Evolutionary conservation across 1,140 invertebrate genomes (phyloP).

Genomic region (Mesaphorura yosii): DNA sequence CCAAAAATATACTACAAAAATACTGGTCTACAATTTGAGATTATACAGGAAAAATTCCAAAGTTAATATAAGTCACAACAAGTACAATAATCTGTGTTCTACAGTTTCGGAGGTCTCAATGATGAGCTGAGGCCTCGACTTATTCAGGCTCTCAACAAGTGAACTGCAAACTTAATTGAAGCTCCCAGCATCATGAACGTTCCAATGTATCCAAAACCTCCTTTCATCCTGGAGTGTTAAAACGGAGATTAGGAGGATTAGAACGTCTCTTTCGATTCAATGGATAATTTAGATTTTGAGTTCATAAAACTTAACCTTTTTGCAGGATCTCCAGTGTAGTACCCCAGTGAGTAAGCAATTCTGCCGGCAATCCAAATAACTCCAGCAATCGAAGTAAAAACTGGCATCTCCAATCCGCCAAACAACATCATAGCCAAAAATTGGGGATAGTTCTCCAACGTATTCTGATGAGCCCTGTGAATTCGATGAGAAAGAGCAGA

Average conservation of each 20-base stretch:
- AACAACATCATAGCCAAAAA: conserved; percentile 38
- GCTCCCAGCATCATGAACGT: conserved; percentile 36
- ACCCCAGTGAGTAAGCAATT: conserved; percentile 41
- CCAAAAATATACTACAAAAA: too few relatives aligned
- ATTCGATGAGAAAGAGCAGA: neutral
- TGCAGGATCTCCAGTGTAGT: conserved; percentile 38
- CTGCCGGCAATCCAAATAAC: conserved; percentile 38
- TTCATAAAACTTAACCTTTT: conserved; percentile 16
- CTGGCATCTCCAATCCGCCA: conserved; percentile 40
- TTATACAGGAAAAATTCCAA: too few relatives aligned
- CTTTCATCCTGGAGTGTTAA: conserved; percentile 38
- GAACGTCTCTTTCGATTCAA: neutral
- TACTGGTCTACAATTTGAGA: too few relatives aligned
- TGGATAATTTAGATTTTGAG: neutral
- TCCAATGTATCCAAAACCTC: conserved; percentile 38
- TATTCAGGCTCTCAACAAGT: too few relatives aligned
- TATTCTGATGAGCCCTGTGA: conserved; percentile 43
- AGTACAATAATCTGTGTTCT: too few relatives aligned
- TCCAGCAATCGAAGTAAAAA: conserved; percentile 37
- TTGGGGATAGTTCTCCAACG: conserved; percentile 39
- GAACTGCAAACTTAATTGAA: conserved; percentile 34
- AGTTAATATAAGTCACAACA: too few relatives aligned
- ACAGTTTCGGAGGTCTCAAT: too few relatives aligned
- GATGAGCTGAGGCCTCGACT: too few relatives aligned
- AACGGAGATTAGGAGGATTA: conserved; percentile 14